These are phyloP conservation scores for Chloroclysta siterata DNA, from an alignment of 2,888 invertebrate species.

Conservation along the genomic window DNA sequence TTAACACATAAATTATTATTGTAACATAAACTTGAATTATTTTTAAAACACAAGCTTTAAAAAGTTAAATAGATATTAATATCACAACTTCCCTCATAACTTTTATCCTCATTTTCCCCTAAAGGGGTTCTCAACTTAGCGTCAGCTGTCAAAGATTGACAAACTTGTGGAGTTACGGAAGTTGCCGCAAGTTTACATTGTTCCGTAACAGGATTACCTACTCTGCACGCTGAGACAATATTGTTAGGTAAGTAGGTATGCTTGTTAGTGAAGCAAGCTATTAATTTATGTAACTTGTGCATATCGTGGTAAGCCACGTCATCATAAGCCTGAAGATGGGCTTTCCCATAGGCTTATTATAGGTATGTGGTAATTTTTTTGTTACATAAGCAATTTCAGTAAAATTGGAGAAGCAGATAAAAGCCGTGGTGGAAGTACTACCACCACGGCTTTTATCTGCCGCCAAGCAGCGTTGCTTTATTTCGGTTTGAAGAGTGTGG, in stretches of 20 bases:
- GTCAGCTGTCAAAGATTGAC: conserved; percentile 32
- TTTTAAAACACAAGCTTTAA: background rate
- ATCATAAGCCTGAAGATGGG: too few relatives aligned
- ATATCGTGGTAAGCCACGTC: background rate
- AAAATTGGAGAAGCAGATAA: too few relatives aligned
- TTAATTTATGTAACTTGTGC: conserved; percentile 15
- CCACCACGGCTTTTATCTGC: too few relatives aligned
- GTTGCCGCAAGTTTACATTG: conserved; percentile 25
- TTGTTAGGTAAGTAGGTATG: conserved; percentile 12
- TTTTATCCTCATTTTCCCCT: conserved; percentile 16
- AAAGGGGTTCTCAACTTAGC: conserved; percentile 14
- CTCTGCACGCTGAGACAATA: conserved; percentile 20
- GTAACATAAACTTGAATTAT: too few relatives aligned
- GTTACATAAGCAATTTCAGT: too few relatives aligned
- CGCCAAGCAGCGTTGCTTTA: too few relatives aligned
- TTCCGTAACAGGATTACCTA: conserved; percentile 30
- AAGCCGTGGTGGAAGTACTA: too few relatives aligned
- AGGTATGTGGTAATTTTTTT: too few relatives aligned
- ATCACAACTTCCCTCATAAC: conserved; percentile 5
- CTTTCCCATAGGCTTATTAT: too few relatives aligned
- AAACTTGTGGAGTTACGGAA: conserved; percentile 19
- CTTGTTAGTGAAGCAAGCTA: conserved; percentile 11
- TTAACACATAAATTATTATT: too few relatives aligned
- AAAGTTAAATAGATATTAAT: conserved; percentile 8
- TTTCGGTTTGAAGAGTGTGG: too few relatives aligned